Evolutionary conservation across 2,113 vertebrate species (phyloP), one percentile per base, ranked within the genome.

Genomic region (Corythornis cristatus): DNA sequence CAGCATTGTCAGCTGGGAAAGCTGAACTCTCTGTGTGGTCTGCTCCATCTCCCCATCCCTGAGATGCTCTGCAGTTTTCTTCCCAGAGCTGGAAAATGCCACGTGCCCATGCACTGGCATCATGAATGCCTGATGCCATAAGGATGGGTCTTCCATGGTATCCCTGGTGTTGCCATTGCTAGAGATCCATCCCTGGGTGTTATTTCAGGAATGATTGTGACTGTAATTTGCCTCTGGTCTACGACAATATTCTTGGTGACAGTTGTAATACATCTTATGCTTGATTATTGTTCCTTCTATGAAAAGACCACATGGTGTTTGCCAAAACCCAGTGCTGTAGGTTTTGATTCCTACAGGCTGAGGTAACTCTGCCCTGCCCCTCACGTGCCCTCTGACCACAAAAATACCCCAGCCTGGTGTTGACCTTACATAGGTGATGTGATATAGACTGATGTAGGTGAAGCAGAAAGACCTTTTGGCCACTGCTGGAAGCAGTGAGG

Each of bases 81-180:
- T 57, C 45, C 7, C 73, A n/a, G 65, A 29, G 60, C 42, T 2
- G 72, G 62, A n/a, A 31, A 48, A 42, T 1, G 13, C 25, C 48
- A 20, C 2, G 0, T 83, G 81, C 42, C 48, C 54, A 28, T 1
- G 0, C 21, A 9, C 2, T 1, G 20, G 46, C 28, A 2, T 40
- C 3, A 0, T 10, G 12, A 35, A 6, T 3, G 20, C 1, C 8
- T 28, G 20, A 11, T 16, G 35, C 22, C 11, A 3, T n/a, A 48
- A 57, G 42, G 25, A 20, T 15, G 2, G 21, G 16, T 15, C 7
- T 64, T 14, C 19, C 22, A 1, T 1, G 57, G 21, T 25, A 5
- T 23, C 21, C 0, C 19, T 12, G 70, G 68, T 2, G 22, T 13
- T n/a, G 60, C 67, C 21, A 83, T 66, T 22, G 26, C 45, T 31